Evolutionary conservation across 2,797 vertebrate species (phyloP).

Genomic region (Poecile montanus): DNA sequence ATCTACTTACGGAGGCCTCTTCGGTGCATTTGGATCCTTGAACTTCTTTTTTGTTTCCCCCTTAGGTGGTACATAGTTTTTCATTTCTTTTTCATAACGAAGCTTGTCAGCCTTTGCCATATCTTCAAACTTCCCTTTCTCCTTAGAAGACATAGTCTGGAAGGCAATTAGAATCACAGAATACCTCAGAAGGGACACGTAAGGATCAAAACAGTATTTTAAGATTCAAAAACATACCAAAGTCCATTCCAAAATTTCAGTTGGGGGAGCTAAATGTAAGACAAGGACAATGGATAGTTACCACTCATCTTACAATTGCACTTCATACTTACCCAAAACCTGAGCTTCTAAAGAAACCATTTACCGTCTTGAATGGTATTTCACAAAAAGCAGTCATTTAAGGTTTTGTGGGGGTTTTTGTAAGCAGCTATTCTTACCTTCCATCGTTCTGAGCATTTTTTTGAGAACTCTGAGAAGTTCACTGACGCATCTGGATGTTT

Average conservation of each 20-base stretch:
- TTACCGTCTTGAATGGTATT: accelerated
- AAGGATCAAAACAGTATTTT: neutral
- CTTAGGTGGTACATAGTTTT: conserved; percentile 92
- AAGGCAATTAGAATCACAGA: conserved; percentile 4
- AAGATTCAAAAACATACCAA: neutral
- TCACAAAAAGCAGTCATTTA: neutral
- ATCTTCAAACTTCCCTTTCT: conserved; percentile 97
- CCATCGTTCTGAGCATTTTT: conserved; percentile 98
- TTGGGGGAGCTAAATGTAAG: neutral
- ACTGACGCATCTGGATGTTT: conserved; percentile 94
- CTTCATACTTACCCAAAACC: neutral
- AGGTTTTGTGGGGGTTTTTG: neutral
- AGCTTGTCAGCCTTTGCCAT: conserved; percentile 94
- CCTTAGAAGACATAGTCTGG: conserved; percentile 94
- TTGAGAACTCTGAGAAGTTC: conserved; percentile 98
- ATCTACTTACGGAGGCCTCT: conserved; percentile 93
- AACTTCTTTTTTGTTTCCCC: conserved; percentile 94
- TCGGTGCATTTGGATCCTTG: conserved; percentile 97
- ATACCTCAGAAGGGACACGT: neutral
- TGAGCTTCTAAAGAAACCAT: neutral
- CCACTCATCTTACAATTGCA: neutral
- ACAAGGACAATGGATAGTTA: neutral
- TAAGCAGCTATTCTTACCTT: conserved; percentile 80
- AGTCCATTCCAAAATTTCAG: neutral
- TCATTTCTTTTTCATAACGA: conserved; percentile 97